A percentile compares a stretch with the other conserved stretches of the same genome.
Evolutionary conservation across 2,797 vertebrate species (phyloP).

Genomic region (Pterois miles): DNA sequence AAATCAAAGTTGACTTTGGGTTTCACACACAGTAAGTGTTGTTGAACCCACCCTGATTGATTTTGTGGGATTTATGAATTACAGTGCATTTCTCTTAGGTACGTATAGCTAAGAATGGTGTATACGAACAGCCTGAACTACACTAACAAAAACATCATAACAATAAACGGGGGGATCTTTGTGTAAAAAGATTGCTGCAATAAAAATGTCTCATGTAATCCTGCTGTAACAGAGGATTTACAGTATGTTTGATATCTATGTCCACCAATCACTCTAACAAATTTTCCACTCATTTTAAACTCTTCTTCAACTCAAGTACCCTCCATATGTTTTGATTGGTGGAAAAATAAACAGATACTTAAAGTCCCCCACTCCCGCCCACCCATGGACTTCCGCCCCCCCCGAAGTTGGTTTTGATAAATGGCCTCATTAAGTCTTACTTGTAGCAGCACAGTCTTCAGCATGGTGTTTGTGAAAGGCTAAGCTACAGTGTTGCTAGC

Average conservation of each 20-base stretch:
- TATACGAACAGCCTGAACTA: no score
- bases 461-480: conserved; percentile 3
- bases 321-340: background rate
- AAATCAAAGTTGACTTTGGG: no score
- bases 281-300: background rate
- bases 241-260: background rate
- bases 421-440: conserved; percentile 30
- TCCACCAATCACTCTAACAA: background rate
- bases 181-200: background rate
- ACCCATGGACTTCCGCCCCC: conserved; percentile 7
- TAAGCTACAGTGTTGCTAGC: background rate
- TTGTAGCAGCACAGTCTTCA: conserved; percentile 4
- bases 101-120: no score
- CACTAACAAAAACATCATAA: no score
- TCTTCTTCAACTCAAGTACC: background rate
- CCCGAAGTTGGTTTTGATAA: conserved; percentile 24
- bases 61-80: no score
- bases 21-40: no score
- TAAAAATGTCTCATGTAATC: background rate
- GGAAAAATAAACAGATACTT: background rate
- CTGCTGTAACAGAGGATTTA: background rate
- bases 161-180: background rate
- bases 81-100: no score
- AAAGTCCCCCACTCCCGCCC: background rate
- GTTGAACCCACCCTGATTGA: no score